Conservation (phyloP, 2,113 vertebrate species). For the Periophthalmus modestus region DNA sequence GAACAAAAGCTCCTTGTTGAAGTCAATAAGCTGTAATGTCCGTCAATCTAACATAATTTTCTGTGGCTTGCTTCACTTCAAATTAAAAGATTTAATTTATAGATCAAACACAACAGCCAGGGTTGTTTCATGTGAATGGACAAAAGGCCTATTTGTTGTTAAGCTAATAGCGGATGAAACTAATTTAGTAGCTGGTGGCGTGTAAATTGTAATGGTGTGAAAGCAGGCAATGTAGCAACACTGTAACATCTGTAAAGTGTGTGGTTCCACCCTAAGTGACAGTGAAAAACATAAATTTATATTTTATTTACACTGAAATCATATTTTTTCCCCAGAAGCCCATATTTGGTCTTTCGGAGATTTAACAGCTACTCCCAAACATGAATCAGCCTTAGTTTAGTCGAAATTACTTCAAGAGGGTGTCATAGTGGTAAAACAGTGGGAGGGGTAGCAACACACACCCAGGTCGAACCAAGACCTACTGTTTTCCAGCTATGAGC, state of each 20-base stretch:
- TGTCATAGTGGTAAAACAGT: conserved; percentile 62
- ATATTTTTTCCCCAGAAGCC: conserved; percentile 35
- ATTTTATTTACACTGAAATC: conserved; percentile 33
- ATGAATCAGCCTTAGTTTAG: conserved; percentile 67
- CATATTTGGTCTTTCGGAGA: conserved; percentile 30
- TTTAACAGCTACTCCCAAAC: conserved; percentile 40
- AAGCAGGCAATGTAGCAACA: conserved; percentile 36
- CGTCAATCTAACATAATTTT: neutral
- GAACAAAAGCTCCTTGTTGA: conserved; percentile 25
- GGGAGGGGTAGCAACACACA: conserved; percentile 61
- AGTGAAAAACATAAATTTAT: conserved; percentile 14
- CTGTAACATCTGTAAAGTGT: conserved; percentile 21
- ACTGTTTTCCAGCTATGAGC: conserved; percentile 70
- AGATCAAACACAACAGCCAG: conserved; percentile 5
- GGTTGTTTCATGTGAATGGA: neutral
- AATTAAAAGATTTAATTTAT: neutral
- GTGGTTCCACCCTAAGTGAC: conserved; percentile 24
- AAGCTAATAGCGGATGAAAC: conserved; percentile 20
- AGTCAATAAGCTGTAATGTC: conserved; percentile 15
- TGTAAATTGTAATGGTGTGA: conserved; percentile 16
- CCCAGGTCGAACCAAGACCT: conserved; percentile 51
- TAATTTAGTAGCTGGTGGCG: conserved; percentile 33
- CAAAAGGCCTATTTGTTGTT: neutral
- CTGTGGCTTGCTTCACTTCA: neutral
- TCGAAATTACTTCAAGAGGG: conserved; percentile 59